Conservation (phyloP, 2,888 invertebrate genomes). For the Herminia tarsipennalis region DNA sequence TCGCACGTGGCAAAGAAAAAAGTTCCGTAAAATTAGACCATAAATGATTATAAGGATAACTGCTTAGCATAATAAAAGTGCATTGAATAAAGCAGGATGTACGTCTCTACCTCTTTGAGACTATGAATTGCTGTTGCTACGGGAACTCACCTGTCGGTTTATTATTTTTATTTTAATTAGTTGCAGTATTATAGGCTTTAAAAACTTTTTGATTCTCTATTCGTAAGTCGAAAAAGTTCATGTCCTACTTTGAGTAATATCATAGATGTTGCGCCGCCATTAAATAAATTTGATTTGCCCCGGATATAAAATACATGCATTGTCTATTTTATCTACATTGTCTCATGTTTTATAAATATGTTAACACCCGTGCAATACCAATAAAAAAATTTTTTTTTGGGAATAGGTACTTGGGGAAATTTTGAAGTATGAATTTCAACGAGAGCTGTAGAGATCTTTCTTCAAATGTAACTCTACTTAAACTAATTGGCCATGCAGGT, state of each 20-base stretch:
- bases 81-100: constrained; percentile 76
- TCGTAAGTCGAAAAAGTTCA: no score
- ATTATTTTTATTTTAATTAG: constrained; percentile 15
- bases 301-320: no score
- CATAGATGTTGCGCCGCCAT: no score
- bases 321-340: no score
- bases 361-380: no score
- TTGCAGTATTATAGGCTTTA: neutral
- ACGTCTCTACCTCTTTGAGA: constrained; percentile 54
- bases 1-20: constrained; percentile 65
- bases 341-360: no score
- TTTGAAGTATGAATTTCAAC: neutral
- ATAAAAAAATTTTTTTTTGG: no score
- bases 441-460: neutral
- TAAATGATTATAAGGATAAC: constrained; percentile 70
- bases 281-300: no score
- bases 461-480: neutral
- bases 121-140: constrained; percentile 62
- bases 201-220: no score
- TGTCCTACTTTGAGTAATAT: no score
- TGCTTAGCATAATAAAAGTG: constrained; percentile 79
- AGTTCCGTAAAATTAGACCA: constrained; percentile 69
- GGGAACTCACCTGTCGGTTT: constrained; percentile 65
- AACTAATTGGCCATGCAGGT: constrained; percentile 4
- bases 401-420: no score